Base-by-base conservation (phyloP, 2,113 vertebrate genomes). In the Centrocercus urophasianus region DNA sequence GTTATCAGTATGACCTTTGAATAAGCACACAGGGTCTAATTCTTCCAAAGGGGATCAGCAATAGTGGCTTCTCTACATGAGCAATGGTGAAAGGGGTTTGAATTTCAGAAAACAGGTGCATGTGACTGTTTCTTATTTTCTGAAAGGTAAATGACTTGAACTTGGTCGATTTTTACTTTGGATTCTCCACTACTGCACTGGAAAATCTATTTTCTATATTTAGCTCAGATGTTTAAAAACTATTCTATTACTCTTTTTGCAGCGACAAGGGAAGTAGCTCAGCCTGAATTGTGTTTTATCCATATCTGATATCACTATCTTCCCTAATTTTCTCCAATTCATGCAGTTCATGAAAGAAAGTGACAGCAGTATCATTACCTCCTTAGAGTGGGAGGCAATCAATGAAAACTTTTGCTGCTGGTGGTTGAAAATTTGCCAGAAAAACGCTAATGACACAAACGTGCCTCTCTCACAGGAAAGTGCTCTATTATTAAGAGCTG, bases 401-500 rank as follows among this genome's bases (percentile, higher is more conserved):
- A 91, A 70, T 79, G 94, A 94, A 86, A 91, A 93, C 54, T 92
- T 85, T 76, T 92, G 86, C 78, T 86, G 93, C 80, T 88, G 82
- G 25, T 34, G 30, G 81, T 15, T 95, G 95, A 95, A 95, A 93
- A 94, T 72, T 72, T 90, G 84, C 94, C 93, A 94, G 90, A 81
- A 83, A 93, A 89, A 84, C 11, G 16, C 30, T 90, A 95, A 91
- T 38, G n/a, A 91, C 73, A 65, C 7, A 30, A 89, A 71, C 0
- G 0, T 65, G 75, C 59, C 90, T 47, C 61, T 57, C 75, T 79
- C 81, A 54, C 20, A 78, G 82, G 42, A 79, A 96, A 96, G 72
- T 45, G 88, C 63, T 82, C 86, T 76, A 75, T 90, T 94, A 92
- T 73, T 87, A 94, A 90, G 95, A 93, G 86, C 63, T 96, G 96